Base-by-base conservation (phyloP, 2,888 invertebrate species). In the Drosophila ustulata region DNA sequence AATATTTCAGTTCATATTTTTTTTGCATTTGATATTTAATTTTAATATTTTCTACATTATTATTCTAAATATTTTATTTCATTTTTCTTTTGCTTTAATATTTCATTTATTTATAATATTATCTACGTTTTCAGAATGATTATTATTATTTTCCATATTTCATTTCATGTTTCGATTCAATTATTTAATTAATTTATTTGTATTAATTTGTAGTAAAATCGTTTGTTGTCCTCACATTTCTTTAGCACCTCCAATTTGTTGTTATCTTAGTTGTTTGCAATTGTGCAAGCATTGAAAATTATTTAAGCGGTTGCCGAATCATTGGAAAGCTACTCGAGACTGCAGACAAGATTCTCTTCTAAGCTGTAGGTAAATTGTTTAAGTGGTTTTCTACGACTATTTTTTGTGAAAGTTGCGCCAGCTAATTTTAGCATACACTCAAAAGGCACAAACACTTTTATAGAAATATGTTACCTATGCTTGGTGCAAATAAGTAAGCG, bases 331-430 rank as follows among this genome's bases (percentile, higher is more conserved):
- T 26, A 30, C 9, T 18, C 2, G 9, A 18, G 57, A 52, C 62
- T 51, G n/a, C 30, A 45, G 30, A 32, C 6, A 53, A 49, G 51
- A 61, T 13, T 43, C 25, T 7, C 46, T 47, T 30, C 28, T 13
- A 50, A 61, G 23, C 18, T 18, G 66, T 52, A 45, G 52, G 39
- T 43, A 37, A 47, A 55, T 41, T 41, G n/a, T 43, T 66, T 41
- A 41, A 63, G 47, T 61, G 71, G 39, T 63, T 61, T 59, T 63
- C 32, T 46, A 25, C 18, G 84, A 83, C 84, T 83, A 37, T 26
- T 51, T 74, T 73, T 89, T 89, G 88, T 89, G 83, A 84, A 84
- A 84, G 83, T 89, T 78, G 71, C 49, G 65, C 64, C 53, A 64
- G 39, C 50, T 41, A 74, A 87, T 49, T 67, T 66, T 64, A 58